Evolutionary conservation across 2,888 invertebrate genomes (phyloP), one percentile per base, ranked within the genome.

Genomic region (Sphaeridia pumilis): DNA sequence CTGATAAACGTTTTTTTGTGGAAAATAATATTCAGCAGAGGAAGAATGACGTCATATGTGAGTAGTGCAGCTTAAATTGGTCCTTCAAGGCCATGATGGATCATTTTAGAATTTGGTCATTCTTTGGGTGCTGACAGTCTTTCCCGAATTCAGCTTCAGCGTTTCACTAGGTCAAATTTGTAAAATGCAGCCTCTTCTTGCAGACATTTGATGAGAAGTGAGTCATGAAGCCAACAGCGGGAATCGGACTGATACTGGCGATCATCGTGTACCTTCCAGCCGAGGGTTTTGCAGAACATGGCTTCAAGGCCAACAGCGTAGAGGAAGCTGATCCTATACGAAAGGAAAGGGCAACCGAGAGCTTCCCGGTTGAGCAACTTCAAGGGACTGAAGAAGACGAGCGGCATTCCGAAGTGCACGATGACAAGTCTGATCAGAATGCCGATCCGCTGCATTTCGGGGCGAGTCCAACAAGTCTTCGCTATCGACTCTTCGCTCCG

Each of bases 401-500:
- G 17, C 10, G 31, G 14, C 14, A 31, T 31, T 31, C 31, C 17
- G 38, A 38, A 38, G 7, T 17, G 20, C 4, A 14, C 17, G 38
- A 38, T 12, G 38, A 38, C 12, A 38, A 38, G 17, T 17, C 17
- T 5, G 38, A 38, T 72, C 69, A 60, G 71, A 38, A 17, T 38
- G 17, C 7, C 5, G 5, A 5, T 14, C 38, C 38, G 17, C 12
- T 38, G 10, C 5, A 38, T 17, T 14, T 17, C 5, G n/a, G n/a
- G n/a, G n/a, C n/a, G n/a, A n/a, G n/a, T n/a, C n/a, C n/a, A n/a
- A n/a, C n/a, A n/a, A n/a, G n/a, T n/a, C 20, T 17, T 17, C 38
- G 38, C 17, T 38, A 38, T 17, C 7, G 38, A 7, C 17, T 38
- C 17, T 38, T 12, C 38, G 17, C 38, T 5, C 12, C 17, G 5